Evolutionary conservation across 2,888 invertebrate genomes (phyloP).

Genomic region (Aphelenchoides bicaudatus): DNA sequence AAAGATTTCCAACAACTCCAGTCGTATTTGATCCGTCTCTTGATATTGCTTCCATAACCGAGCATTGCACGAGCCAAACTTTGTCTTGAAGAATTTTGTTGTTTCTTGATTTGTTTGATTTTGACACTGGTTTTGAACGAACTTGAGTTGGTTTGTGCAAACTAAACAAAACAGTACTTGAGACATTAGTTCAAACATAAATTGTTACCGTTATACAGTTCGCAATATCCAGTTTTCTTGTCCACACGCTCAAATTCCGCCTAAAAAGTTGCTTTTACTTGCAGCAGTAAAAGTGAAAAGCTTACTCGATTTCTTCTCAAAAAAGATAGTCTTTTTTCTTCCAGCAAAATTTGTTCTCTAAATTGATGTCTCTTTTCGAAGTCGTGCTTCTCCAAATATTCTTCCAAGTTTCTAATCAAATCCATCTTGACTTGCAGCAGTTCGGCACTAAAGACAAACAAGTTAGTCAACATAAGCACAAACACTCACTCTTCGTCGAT

Average conservation of each 20-base stretch:
- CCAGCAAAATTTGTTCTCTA: constrained; percentile 14
- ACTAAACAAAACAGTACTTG: too few species aligned
- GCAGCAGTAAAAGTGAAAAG: too few species aligned
- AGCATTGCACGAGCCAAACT: constrained; percentile 35
- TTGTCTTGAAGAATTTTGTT: constrained; percentile 18
- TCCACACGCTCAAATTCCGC: constrained; percentile 22
- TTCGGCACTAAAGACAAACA: neutral
- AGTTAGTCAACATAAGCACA: neutral
- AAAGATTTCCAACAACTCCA: neutral
- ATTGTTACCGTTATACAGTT: constrained; percentile 19
- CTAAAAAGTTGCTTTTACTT: too few species aligned
- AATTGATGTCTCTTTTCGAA: constrained; percentile 20
- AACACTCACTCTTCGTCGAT: constrained; percentile 13
- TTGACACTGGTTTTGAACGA: constrained; percentile 26
- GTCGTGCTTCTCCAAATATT: constrained; percentile 24
- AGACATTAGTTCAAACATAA: too few species aligned
- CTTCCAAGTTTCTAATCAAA: constrained; percentile 30
- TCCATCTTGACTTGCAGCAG: constrained; percentile 19
- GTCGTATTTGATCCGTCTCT: constrained; percentile 15
- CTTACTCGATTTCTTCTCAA: constrained; percentile 21
- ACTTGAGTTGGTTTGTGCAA: constrained; percentile 30
- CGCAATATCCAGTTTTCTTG: constrained; percentile 31
- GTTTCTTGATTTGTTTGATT: neutral
- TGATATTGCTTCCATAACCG: constrained; percentile 29
- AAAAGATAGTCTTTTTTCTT: constrained; percentile 24